Conservation (phyloP, 37 sponge, comb jelly and placozoan genomes). For the Theonella swinhoei region DNA sequence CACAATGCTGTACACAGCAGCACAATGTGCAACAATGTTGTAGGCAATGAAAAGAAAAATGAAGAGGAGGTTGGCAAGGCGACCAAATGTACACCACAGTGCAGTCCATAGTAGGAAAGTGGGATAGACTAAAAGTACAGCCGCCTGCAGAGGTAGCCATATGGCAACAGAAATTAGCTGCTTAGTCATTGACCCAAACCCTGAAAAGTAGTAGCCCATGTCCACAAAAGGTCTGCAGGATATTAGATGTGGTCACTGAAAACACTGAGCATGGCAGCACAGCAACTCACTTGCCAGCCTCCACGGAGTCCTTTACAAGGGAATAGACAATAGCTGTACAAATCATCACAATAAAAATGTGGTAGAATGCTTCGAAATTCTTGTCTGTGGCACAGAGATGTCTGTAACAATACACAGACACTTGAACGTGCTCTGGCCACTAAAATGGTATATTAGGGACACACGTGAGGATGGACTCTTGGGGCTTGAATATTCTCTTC, state of each 20-base stretch:
- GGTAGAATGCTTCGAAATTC: slow-evolving; percentile 55
- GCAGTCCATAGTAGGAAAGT: slow-evolving; percentile 52
- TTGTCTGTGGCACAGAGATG: slow-evolving; percentile 28
- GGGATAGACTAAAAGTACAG: slow-evolving; percentile 52
- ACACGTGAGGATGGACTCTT: slow-evolving; percentile 58
- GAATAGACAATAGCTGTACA: slow-evolving; percentile 40
- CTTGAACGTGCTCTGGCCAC: neutral
- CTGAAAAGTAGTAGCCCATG: slow-evolving; percentile 50
- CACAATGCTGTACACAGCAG: slow-evolving; percentile 43
- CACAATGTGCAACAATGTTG: slow-evolving; percentile 41
- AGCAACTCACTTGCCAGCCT: slow-evolving; percentile 44
- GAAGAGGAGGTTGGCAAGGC: slow-evolving; percentile 24
- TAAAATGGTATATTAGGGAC: neutral
- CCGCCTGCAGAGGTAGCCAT: slow-evolving; percentile 59
- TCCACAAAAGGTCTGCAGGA: slow-evolving; percentile 51
- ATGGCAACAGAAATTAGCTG: slow-evolving; percentile 38
- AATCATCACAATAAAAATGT: slow-evolving; percentile 56
- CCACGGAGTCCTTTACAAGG: slow-evolving; percentile 44
- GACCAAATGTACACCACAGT: neutral
- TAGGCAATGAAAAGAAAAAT: slow-evolving; percentile 35
- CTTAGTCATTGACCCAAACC: slow-evolving; percentile 58
- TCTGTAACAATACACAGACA: neutral
- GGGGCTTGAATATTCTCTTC: slow-evolving; percentile 38
- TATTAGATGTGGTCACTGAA: neutral
- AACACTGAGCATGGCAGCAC: neutral